Conservation (phyloP, 1,140 invertebrate genomes). For the Drosophila subobscura region DNA sequence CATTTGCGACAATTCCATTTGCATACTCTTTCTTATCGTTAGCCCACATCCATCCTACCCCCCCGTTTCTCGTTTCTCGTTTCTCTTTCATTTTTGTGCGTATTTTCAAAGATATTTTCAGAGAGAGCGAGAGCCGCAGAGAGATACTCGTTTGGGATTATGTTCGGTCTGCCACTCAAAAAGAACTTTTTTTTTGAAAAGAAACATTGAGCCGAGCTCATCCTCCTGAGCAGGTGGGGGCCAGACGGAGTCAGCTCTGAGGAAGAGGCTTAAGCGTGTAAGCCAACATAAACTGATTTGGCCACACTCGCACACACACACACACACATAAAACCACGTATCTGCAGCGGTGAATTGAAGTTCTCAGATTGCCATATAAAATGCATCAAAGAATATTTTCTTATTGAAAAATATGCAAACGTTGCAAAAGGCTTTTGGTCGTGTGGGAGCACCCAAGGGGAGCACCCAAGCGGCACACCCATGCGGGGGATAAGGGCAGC, state of each 20-base stretch:
- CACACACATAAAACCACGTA: not conserved
- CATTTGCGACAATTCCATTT: conserved; percentile 19
- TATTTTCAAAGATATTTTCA: too few species aligned
- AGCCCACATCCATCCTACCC: too few species aligned
- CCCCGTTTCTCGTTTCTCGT: too few species aligned
- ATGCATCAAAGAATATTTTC: conserved; percentile 54
- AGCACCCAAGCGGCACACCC: too few species aligned
- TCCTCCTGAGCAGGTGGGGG: not conserved
- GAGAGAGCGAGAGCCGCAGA: too few species aligned
- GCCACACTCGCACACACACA: not conserved
- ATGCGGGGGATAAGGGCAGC: too few species aligned
- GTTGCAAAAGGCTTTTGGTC: conserved; percentile 18
- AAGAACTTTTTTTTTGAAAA: conserved; percentile 17
- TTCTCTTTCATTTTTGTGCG: not conserved
- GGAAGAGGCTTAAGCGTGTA: conserved; percentile 29
- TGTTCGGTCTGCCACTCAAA: conserved; percentile 27
- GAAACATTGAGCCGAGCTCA: conserved; percentile 14
- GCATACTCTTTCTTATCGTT: not conserved
- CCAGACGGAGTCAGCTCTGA: not conserved
- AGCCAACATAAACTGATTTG: conserved; percentile 48
- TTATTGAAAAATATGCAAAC: conserved; percentile 74
- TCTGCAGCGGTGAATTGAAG: not conserved
- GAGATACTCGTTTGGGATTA: not conserved
- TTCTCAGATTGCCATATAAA: conserved; percentile 39
- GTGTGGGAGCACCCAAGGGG: conserved; percentile 1